phyloP scores from a whole-genome alignment of 2,113 vertebrate species.

The Sceloporus undulatus region DNA sequence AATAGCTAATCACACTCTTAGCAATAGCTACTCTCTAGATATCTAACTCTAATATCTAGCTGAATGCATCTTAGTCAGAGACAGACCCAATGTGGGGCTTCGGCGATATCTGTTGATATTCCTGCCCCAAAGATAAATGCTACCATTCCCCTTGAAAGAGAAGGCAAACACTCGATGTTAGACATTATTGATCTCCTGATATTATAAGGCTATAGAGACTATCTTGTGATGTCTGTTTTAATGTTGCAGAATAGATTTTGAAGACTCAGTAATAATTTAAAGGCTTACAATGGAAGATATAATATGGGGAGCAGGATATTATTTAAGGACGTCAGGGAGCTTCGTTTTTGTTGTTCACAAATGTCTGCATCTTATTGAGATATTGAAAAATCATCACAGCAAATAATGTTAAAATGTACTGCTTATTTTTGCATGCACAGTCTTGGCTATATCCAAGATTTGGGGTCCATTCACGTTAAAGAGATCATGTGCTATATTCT shows the following conservation, averaged over 20 bases:
- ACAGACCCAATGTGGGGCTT: neutral
- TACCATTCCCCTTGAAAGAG: neutral
- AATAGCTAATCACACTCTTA: neutral
- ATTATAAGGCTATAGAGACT: neutral
- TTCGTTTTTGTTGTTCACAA: neutral
- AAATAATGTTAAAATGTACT: neutral
- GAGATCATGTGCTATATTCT: too few species aligned
- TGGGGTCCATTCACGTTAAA: too few species aligned
- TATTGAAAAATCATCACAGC: neutral
- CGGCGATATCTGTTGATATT: neutral
- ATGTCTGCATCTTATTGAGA: too few species aligned
- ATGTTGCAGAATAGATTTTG: neutral
- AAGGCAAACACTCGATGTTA: neutral
- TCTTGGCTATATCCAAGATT: too few species aligned
- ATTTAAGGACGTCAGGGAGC: neutral
- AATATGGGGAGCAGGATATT: neutral
- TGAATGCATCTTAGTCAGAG: neutral
- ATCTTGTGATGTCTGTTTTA: neutral
- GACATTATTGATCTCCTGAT: neutral
- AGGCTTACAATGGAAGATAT: neutral
- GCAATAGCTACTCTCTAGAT: neutral
- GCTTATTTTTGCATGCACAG: too few species aligned
- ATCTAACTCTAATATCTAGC: neutral
- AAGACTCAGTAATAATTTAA: neutral
- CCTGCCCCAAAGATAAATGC: too few species aligned